These are phyloP conservation scores for Chrysotoxum bicinctum DNA, from an alignment of 2,888 invertebrate genomes.

Conservation along the genomic window DNA sequence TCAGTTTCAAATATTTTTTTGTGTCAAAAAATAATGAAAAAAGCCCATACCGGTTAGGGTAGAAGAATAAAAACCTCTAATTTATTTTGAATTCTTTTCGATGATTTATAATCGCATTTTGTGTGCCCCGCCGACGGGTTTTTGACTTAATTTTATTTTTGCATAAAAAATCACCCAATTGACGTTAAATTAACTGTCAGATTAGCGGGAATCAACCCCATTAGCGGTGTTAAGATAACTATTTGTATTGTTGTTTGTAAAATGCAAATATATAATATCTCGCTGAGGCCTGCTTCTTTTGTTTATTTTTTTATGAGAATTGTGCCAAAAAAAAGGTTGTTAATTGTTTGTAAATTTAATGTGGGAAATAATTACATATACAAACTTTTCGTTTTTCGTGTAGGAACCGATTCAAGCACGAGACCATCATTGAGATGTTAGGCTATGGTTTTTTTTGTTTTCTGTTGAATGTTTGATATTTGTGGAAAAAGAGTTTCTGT, in stretches of 20 bases:
- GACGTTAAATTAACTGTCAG: conserved; percentile 23
- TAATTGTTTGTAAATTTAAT: conserved; percentile 59
- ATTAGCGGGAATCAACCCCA: conserved; percentile 33
- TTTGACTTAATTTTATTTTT: conserved; percentile 20
- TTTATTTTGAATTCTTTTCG: conserved; percentile 3
- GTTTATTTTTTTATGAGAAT: conserved; percentile 40
- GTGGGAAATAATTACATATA: conserved; percentile 52
- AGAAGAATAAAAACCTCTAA: not conserved
- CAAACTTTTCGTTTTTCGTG: conserved; percentile 7
- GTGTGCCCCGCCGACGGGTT: conserved; percentile 5
- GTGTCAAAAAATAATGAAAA: not conserved
- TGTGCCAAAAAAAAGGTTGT: conserved; percentile 47
- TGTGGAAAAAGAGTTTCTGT: conserved; percentile 4
- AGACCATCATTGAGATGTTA: conserved; percentile 26
- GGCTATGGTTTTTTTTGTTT: not conserved
- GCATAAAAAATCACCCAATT: conserved; percentile 29
- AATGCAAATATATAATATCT: conserved; percentile 16
- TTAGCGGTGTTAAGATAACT: conserved; percentile 27
- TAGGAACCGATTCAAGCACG: conserved; percentile 43
- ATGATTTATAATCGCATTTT: conserved; percentile 20
- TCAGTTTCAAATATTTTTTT: not conserved
- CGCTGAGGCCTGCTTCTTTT: not conserved
- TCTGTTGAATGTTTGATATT: not conserved
- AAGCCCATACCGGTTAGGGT: conserved; percentile 5
- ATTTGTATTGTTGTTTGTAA: conserved; percentile 19